phyloP scores from a whole-genome alignment of 2,888 invertebrate species.

The Timema podura region DNA sequence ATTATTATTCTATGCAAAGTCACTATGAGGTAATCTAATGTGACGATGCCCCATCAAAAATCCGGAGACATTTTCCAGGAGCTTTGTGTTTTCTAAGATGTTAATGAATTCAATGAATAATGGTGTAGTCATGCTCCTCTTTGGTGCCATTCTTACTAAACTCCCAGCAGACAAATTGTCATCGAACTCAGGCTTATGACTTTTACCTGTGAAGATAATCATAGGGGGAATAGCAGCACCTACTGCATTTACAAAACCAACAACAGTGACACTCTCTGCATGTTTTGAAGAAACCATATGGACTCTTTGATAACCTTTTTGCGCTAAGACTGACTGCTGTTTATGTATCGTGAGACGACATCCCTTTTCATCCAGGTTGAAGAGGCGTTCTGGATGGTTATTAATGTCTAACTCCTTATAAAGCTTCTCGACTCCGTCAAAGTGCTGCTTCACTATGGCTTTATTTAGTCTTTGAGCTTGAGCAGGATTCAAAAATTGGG shows the following conservation, averaged over 20 bases:
- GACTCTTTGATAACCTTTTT: constrained; percentile 24
- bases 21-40: constrained; percentile 21
- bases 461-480: constrained; percentile 34
- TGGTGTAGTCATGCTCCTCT: background rate
- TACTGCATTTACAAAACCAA: constrained; percentile 12
- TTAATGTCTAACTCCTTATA: constrained; percentile 32
- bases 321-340: constrained; percentile 22
- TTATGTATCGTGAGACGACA: constrained; percentile 21
- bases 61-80: background rate
- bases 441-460: constrained; percentile 35
- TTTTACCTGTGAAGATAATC: constrained; percentile 6
- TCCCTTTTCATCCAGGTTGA: constrained; percentile 34
- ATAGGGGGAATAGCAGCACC: background rate
- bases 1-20: constrained; percentile 5
- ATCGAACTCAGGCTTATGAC: background rate
- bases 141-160: background rate
- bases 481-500: constrained; percentile 36
- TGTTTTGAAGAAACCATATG: constrained; percentile 24
- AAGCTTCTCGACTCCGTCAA: constrained; percentile 33
- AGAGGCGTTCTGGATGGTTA: constrained; percentile 34
- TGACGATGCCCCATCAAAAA: background rate
- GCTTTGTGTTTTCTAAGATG: constrained; percentile 1
- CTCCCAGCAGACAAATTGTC: background rate
- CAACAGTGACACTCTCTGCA: constrained; percentile 22
- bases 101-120: background rate